Evolutionary conservation across 2,888 invertebrate species (phyloP), one percentile per base, ranked within the genome.

Genomic region (Drosophila anceps): DNA sequence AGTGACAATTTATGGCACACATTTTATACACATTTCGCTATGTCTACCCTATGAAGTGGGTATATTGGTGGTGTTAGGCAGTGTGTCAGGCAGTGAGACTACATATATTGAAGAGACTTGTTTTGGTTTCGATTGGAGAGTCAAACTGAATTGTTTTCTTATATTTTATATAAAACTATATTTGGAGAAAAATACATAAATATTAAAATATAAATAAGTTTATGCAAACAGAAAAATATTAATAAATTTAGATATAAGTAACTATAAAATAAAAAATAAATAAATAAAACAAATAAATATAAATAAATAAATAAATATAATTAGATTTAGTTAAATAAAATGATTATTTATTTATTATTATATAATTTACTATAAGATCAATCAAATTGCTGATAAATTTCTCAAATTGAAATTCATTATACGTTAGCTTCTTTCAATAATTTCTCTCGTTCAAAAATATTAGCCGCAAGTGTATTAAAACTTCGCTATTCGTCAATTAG

Each of bases 1-100:
- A 74, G 71, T 57, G 69, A 79, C 76, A 75, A 80, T 86, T 88
- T 81, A 79, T 86, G 87, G 69, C 79, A 79, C 79, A 82, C 66
- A 62, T 84, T 70, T 62, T 43, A 29, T 54, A 39, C 20, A 61
- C 53, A 48, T 65, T 50, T 64, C 5, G 44, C n/a, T 10, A 7
- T 9, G 4, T 7, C 4, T 27, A 15, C 10, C 1, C 13, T 43
- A 35, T 6, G 0, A 2, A 10, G 8, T 20, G 12, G n/a, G 29
- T 13, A 35, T 65, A 12, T 50, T 31, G 24, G 0, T 2, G 24
- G 5, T 18, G 15, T 12, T 1, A 10, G 6, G 1, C 46, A 18
- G 8, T 18, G 8, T 12, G 55, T 18, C 13, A 7, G 2, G 4
- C 12, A 46, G 24, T 15, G 8, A n/a, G n/a, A n/a, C n/a, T n/a